Base-by-base conservation (phyloP, 2,113 vertebrate genomes). In the Kryptolebias marmoratus region DNA sequence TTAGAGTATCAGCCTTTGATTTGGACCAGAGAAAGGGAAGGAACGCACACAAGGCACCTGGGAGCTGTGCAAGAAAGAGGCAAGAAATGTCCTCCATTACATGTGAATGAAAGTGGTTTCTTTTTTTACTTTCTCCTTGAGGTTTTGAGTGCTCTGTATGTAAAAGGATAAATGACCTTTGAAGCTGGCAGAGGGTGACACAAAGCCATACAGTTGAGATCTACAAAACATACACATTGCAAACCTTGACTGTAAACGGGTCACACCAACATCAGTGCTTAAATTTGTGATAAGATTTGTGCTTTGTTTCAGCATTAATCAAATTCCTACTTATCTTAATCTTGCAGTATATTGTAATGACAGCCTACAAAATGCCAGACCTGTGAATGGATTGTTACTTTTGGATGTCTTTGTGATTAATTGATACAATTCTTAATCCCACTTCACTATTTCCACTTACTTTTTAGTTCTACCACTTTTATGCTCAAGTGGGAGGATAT, bases 21-120 rank as follows among this genome's bases (percentile, higher is more conserved):
- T 91, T 92, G 92, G 87, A 94, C 91, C 91, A 76, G 87, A 93
- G 93, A 90, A 94, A 94, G 92, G 87, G 84, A 89, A 79, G 79
- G 72, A 83, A 84, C 85, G 82, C 74, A 73, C 62, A 27, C 1
- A 15, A 83, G 80, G 83, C 73, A 94, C 89, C 91, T 87, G 89
- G 85, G 82, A 89, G 80, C 67, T 79, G 89, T 85, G 87, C 82
- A 83, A 77, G 85, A 85, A 83, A 80, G 90, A 82, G 80, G 79
- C 64, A 80, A 78, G 89, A 89, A 69, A 61, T n/a, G 64, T 71
- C 59, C 50, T 71, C 47, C 73, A 64, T 68, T 87, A 62, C 71
- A 81, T 50, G 72, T 30, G 73, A 57, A 87, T 84, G 59, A 83
- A 87, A 81, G 79, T 86, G 64, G 47, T 64, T 42, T 42, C 62